A percentile compares a stretch with the other conserved stretches of the same genome.
phyloP scores from a whole-genome alignment of 2,113 vertebrate genomes.

The Apeltes quadracus region DNA sequence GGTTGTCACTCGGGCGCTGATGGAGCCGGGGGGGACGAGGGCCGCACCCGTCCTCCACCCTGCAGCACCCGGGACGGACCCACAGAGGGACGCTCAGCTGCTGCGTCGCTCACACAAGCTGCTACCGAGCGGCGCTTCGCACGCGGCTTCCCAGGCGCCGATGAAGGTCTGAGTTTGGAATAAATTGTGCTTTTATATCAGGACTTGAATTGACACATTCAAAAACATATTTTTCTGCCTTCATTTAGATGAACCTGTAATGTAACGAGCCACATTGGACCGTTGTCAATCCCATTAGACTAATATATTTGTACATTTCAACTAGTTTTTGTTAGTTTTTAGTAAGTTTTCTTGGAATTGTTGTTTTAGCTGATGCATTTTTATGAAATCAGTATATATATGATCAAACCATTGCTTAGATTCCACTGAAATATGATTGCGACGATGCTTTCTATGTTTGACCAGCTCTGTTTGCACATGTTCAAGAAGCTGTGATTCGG shows the following conservation, averaged over 20 bases:
- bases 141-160: constrained; percentile 45
- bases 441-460: not conserved
- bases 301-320: not conserved
- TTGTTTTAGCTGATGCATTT: not conserved
- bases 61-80: constrained; percentile 64
- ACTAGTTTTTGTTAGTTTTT: not conserved
- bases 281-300: not conserved
- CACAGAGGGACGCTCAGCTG: constrained; percentile 78
- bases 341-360: not conserved
- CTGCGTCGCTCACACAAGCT: constrained; percentile 74
- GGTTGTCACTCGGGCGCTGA: constrained; percentile 67
- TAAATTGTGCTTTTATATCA: constrained; percentile 34
- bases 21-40: constrained; percentile 70
- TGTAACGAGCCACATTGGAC: not conserved
- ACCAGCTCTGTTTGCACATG: not conserved
- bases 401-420: not conserved
- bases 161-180: constrained; percentile 50
- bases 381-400: not conserved
- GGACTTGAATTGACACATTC: constrained; percentile 2
- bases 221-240: not conserved
- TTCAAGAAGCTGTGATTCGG: constrained; percentile 1
- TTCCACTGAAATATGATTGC: not conserved
- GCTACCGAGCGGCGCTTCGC: constrained; percentile 62
- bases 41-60: constrained; percentile 76
- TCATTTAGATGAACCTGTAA: not conserved